A percentile compares a stretch with the other conserved stretches of the same genome.
Evolutionary conservation across 2,888 invertebrate genomes (phyloP).

Genomic region (Mesoligia furuncula): DNA sequence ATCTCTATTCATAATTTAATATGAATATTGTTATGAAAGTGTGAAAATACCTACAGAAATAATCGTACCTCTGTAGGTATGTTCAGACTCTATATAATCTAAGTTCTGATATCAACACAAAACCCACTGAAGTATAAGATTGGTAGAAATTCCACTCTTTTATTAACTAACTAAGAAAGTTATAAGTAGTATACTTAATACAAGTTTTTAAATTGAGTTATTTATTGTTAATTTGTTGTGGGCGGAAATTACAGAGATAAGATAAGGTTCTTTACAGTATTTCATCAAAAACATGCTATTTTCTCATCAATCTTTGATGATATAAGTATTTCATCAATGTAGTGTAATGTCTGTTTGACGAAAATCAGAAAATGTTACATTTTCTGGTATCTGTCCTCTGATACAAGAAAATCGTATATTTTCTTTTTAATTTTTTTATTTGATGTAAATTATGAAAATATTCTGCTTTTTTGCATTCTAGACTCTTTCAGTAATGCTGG

Average conservation of each 20-base stretch:
- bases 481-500: neutral
- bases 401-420: neutral
- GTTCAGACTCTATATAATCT: neutral
- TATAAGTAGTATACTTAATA: neutral
- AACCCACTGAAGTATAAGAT: neutral
- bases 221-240: constrained; percentile 3
- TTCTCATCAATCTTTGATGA: neutral
- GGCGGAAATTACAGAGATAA: constrained; percentile 38
- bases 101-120: neutral
- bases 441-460: neutral
- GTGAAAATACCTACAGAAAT: neutral
- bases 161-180: neutral
- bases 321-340: neutral
- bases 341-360: neutral
- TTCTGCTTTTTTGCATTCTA: no score
- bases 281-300: constrained; percentile 3
- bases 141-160: neutral
- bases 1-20: neutral
- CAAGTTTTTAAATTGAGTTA: neutral
- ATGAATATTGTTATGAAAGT: neutral
- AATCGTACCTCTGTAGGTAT: neutral
- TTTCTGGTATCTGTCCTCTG: neutral
- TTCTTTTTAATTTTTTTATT: neutral
- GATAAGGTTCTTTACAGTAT: constrained; percentile 30
- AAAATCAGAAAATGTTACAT: neutral